These are phyloP conservation scores for Anastatus disparis DNA, from an alignment of 1,140 invertebrate species.

Conservation along the genomic window DNA sequence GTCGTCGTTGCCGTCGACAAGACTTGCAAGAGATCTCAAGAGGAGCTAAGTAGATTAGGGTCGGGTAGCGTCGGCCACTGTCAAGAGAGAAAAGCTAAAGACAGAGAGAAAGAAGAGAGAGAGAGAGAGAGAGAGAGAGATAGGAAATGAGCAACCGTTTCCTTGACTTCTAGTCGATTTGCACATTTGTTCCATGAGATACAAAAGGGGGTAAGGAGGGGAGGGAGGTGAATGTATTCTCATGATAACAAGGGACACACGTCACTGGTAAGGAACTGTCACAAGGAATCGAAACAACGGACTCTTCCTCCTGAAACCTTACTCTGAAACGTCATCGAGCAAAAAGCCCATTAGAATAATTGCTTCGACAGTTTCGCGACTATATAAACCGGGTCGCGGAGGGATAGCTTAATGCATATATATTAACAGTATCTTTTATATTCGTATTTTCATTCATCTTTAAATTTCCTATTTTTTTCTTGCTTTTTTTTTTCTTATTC, in stretches of 20 bases:
- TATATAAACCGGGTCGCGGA: constrained; percentile 12
- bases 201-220: constrained; percentile 26
- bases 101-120: background rate
- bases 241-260: constrained; percentile 13
- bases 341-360: constrained; percentile 54
- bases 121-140: background rate
- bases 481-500: constrained; percentile 23
- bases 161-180: constrained; percentile 42
- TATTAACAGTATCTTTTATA: too few relatives aligned
- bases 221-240: too few relatives aligned
- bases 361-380: constrained; percentile 44
- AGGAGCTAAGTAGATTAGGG: constrained; percentile 27
- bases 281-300: constrained; percentile 38
- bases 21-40: constrained; percentile 8
- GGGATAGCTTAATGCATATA: too few relatives aligned
- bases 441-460: too few relatives aligned
- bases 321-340: constrained; percentile 28
- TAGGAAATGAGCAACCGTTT: background rate
- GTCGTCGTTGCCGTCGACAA: background rate
- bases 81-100: background rate
- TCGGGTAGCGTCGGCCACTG: background rate
- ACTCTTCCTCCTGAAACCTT: constrained; percentile 38
- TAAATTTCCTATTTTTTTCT: background rate
- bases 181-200: constrained; percentile 43
- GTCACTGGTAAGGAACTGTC: too few relatives aligned